Conservation (phyloP, 1,140 invertebrate species). For the Cydia pomonella region DNA sequence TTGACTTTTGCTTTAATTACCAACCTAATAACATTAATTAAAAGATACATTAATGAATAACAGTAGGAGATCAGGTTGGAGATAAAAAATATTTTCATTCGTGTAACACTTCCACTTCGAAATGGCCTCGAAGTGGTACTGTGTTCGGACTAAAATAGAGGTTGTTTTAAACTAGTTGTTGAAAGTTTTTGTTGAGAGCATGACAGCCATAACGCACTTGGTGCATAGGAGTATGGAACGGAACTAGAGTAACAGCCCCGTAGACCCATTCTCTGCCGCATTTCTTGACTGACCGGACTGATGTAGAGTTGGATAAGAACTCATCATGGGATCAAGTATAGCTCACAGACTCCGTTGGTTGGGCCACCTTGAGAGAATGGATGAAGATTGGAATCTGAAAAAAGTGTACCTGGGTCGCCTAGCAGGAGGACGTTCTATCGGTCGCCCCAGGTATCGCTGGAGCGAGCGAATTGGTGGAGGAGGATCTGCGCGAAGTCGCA, state of each 20-base stretch:
- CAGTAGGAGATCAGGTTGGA: constrained; percentile 30
- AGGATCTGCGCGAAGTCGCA: too few relatives aligned
- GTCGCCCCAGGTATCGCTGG: too few relatives aligned
- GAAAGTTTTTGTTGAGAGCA: constrained; percentile 22
- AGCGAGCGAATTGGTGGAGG: too few relatives aligned
- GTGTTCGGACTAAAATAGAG: background rate
- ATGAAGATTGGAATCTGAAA: too few relatives aligned
- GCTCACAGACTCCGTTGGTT: too few relatives aligned
- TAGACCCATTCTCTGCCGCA: background rate
- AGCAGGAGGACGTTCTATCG: too few relatives aligned
- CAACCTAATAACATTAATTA: constrained; percentile 32
- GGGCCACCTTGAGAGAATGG: too few relatives aligned
- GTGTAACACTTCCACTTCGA: background rate
- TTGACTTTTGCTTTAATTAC: constrained; percentile 31
- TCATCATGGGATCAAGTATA: too few relatives aligned
- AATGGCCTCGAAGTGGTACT: too few relatives aligned
- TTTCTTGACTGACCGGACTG: too few relatives aligned
- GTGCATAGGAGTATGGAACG: background rate
- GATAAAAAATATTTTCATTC: constrained; percentile 27
- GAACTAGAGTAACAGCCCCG: background rate
- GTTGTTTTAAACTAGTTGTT: constrained; percentile 9
- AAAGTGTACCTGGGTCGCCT: too few relatives aligned
- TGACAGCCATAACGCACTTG: constrained; percentile 26
- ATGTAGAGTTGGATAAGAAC: too few relatives aligned
- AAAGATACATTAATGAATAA: constrained; percentile 33